A percentile compares a stretch with the other conserved stretches of the same genome.
phyloP scores from a whole-genome alignment of 2,113 vertebrate species.

The Tor tambroides region DNA sequence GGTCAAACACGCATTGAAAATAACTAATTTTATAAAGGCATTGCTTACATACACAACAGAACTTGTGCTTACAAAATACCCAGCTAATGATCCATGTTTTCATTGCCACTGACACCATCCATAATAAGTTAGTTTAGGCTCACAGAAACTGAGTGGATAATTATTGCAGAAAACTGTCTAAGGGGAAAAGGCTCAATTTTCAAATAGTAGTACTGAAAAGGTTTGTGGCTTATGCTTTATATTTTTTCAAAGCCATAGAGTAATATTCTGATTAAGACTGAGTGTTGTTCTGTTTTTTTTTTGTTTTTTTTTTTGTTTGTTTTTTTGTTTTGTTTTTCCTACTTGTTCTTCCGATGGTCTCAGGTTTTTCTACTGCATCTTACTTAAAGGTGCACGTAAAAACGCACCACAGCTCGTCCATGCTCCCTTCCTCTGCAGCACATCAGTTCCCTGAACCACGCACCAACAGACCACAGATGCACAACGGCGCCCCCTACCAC shows the following conservation, averaged over 20 bases:
- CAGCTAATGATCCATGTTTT: not conserved
- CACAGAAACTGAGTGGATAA: not conserved
- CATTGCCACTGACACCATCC: not conserved
- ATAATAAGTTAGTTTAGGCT: not conserved
- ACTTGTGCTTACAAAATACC: not conserved
- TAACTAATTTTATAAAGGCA: not conserved
- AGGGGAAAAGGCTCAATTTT: not conserved
- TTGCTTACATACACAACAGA: not conserved
- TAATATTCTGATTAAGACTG: slow-evolving; percentile 23
- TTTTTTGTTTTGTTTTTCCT: slow-evolving; percentile 67
- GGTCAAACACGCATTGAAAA: not conserved
- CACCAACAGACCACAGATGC: slow-evolving; percentile 87
- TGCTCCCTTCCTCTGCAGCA: slow-evolving; percentile 80
- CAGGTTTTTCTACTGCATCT: slow-evolving; percentile 99
- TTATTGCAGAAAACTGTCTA: not conserved
- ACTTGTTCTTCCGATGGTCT: slow-evolving; percentile 88
- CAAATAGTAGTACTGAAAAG: not conserved
- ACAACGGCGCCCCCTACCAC: slow-evolving; percentile 98
- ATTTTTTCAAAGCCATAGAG: not conserved
- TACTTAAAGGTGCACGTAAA: slow-evolving; percentile 99
- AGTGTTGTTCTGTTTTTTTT: slow-evolving; percentile 47
- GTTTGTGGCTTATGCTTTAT: not conserved
- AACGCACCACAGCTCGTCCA: slow-evolving; percentile 98
- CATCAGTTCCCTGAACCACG: slow-evolving; percentile 95
- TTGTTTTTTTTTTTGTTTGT: slow-evolving; percentile 64